Percentiles rank a stretch among this genome's conserved stretches.
Conservation (phyloP, 1,140 invertebrate genomes). For the Drosophila auraria region DNA sequence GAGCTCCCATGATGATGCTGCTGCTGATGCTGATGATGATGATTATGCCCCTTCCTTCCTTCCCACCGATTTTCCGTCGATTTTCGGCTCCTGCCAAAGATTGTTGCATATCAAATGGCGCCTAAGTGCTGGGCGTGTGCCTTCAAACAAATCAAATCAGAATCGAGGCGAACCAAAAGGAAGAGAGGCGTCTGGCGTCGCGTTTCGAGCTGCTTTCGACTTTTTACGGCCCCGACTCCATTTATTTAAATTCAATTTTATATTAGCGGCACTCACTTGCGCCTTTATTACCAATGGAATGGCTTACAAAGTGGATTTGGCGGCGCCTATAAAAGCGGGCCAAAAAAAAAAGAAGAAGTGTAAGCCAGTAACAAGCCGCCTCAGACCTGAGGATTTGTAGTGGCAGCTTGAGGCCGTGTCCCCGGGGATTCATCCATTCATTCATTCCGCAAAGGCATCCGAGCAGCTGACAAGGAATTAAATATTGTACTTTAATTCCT, state of each 20-base stretch:
- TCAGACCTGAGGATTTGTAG: slow-evolving; percentile 28
- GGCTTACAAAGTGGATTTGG: slow-evolving; percentile 78
- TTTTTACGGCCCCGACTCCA: slow-evolving; percentile 74
- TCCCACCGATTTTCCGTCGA: slow-evolving; percentile 19
- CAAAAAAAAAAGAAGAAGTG: slow-evolving; percentile 5
- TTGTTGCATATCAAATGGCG: slow-evolving; percentile 80
- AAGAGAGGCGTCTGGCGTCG: slow-evolving; percentile 2
- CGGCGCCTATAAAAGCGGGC: slow-evolving; percentile 52
- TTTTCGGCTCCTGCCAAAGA: slow-evolving; percentile 62
- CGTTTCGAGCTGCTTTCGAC: slow-evolving; percentile 37
- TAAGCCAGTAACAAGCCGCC: slow-evolving; percentile 8
- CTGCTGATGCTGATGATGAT: slow-evolving; percentile 49
- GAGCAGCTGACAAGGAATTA: slow-evolving; percentile 40
- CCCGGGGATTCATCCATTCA: slow-evolving; percentile 28
- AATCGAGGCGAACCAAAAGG: slow-evolving; percentile 50
- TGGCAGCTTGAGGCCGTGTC: slow-evolving; percentile 7
- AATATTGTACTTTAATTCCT: slow-evolving; percentile 3
- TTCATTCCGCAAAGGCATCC: slow-evolving; percentile 29
- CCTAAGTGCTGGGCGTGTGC: slow-evolving; percentile 70
- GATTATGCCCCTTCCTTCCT: slow-evolving; percentile 55
- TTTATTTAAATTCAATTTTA: slow-evolving; percentile 83
- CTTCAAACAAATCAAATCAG: slow-evolving; percentile 76
- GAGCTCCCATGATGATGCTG: slow-evolving; percentile 11
- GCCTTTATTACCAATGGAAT: slow-evolving; percentile 68
- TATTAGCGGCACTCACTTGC: slow-evolving; percentile 78